These are phyloP conservation scores for Meandrina meandrites DNA, from an alignment of 92 coral and sea anemone species.

Conservation along the genomic window DNA sequence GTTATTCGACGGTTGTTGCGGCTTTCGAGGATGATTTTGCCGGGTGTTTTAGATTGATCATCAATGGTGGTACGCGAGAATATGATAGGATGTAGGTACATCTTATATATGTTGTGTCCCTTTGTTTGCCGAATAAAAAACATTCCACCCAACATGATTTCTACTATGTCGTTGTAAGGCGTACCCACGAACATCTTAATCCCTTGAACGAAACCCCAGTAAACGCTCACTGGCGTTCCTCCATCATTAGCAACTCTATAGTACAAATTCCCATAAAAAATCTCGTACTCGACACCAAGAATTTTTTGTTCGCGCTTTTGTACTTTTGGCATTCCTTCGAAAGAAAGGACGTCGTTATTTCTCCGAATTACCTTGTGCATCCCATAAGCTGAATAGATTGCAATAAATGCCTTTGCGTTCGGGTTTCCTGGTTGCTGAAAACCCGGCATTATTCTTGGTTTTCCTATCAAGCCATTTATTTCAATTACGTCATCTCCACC, in stretches of 20 bases:
- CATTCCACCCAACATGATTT: background rate
- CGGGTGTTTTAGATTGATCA: conserved; percentile 3
- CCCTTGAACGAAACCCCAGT: conserved; percentile 2
- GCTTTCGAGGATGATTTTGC: background rate
- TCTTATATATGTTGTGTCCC: background rate
- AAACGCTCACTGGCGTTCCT: background rate
- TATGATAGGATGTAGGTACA: background rate
- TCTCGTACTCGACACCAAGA: background rate
- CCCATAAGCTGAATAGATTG: background rate
- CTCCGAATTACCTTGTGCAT: background rate
- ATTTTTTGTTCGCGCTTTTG: background rate
- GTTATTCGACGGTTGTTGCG: background rate
- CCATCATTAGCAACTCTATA: background rate
- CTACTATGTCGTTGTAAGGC: background rate
- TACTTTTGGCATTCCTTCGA: conserved; percentile 13
- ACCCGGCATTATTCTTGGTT: background rate
- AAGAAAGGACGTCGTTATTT: conserved; percentile 17
- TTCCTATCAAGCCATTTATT: background rate
- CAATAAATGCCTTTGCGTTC: background rate
- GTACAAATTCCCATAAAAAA: background rate
- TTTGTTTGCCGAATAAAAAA: conserved; percentile 7
- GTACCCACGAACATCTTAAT: conserved; percentile 18
- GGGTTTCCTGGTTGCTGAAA: background rate
- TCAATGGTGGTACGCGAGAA: conserved; percentile 1
- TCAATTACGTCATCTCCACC: conserved; percentile 1